Base-by-base conservation (phyloP, 2,113 vertebrate genomes). In the Ceyx margarethae region DNA sequence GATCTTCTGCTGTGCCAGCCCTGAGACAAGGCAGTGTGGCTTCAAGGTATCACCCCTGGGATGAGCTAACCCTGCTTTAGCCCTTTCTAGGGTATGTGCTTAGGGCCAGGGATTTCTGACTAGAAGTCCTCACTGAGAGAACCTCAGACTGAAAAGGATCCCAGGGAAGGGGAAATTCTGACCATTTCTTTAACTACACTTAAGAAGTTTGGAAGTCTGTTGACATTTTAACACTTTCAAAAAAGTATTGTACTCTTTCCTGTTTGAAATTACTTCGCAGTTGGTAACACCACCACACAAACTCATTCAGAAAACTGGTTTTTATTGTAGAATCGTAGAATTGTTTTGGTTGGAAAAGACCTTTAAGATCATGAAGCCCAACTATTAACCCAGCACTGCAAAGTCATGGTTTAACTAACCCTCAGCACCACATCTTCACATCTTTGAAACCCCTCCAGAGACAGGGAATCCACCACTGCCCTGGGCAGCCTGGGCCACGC, bases 31-130 rank as follows among this genome's bases (percentile, higher is more conserved):
- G 45, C 56, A 3, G 11, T 1, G 11, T 1, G 11, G 43, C n/a
- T 77, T 17, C 20, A 3, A 13, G 2, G 1, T 1, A 18, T 7
- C 21, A 29, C 31, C 15, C 1, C 29, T 6, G 20, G 0, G 7
- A 11, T 4, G 54, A 37, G 25, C 42, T 45, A 20, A 7, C 9
- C 28, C 33, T 0, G 1, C 2, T 5, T 15, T 3, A 11, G 48
- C 8, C 18, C 18, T 28, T n/a, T 21, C 61, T 20, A 15, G 56
- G 25, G 43, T 56, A 51, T 1, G 10, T 11, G 54, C 11, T 19
- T 14, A 2, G 1, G 1, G 21, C 19, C 14, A 3, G 45, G 7
- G 21, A 3, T 7, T 57, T 8, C 53, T 42, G 26, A 5, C 28
- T 42, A 19, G 17, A 20, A 26, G 17, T 11, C 35, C 23, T 5